Base-by-base conservation (phyloP, 2,113 vertebrate genomes). In the Micromys minutus region DNA sequence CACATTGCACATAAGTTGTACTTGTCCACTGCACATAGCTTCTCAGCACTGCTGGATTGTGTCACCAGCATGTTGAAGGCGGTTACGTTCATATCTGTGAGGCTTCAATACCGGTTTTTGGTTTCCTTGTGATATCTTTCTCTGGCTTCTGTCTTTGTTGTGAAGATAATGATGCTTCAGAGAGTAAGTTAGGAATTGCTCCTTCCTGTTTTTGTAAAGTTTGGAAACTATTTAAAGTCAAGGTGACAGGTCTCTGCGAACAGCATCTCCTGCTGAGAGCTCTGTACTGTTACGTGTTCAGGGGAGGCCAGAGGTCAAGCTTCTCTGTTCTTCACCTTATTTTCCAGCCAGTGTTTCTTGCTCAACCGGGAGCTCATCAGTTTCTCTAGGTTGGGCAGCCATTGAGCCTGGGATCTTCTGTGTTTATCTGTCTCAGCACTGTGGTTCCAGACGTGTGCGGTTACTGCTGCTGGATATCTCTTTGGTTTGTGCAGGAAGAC, bases 121-220 rank as follows among this genome's bases (percentile, higher is more conserved):
- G 34, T 95, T 95, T 93, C 80, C 21, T 74, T 61, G 11, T 88
- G 47, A 55, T 80, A 2, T 50, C 11, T 83, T 95, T 36, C 17
- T 93, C 17, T 89, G 47, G 42, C 52, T 89, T 91, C 36, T 93
- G 55, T 24, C 45, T 80, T 93, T 92, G 61, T 24, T 92, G 26
- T 88, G 22, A 87, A 79, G 55, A 13, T 89, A 92, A 87, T 34
- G 8, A 15, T 67, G 16, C 63, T 45, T 88, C n/a, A 75, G 7
- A 87, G 71, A 88, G 77, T 81, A 31, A 65, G n/a, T 81, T 79
- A 83, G n/a, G 42, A 95, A 94, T 55, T 57, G 4, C 17, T 92
- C 7, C 10, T 19, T 87, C 21, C 34, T 47, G 0, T 71, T 81
- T 89, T 92, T 55, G 34, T 34, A 39, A 94, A 88, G 22, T 87